Conservation (phyloP, 2,797 vertebrate species). For the Thunnus albacares region DNA sequence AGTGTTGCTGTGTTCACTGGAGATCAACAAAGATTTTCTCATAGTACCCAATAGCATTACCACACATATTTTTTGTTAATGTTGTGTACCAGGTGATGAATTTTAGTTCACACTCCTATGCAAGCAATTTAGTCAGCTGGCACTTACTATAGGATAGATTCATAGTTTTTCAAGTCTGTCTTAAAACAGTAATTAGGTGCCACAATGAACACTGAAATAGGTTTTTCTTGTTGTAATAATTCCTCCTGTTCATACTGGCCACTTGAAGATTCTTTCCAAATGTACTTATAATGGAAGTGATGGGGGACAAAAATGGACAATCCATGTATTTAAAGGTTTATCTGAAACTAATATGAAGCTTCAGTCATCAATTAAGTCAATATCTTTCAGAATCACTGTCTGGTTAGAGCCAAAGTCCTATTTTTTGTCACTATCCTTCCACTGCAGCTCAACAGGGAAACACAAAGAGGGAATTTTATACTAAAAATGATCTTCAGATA, state of each 20-base stretch:
- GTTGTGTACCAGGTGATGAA: conserved; percentile 36
- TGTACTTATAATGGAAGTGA: not conserved
- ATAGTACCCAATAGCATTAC: conserved; percentile 59
- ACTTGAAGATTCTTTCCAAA: not conserved
- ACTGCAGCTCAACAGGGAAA: not conserved
- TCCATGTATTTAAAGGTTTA: too few species aligned
- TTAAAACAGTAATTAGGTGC: too few species aligned
- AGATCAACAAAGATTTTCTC: conserved; percentile 71
- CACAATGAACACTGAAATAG: too few species aligned
- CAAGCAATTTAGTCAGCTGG: conserved; percentile 24
- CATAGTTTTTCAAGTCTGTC: too few species aligned
- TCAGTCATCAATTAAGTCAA: not conserved
- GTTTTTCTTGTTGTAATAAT: too few species aligned
- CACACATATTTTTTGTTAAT: conserved; percentile 40
- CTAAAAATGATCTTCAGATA: not conserved
- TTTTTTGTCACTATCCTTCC: too few species aligned
- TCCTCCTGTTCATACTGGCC: too few species aligned
- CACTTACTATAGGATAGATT: not conserved
- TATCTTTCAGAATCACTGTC: not conserved
- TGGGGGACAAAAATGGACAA: not conserved
- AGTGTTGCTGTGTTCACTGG: conserved; percentile 64
- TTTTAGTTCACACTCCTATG: conserved; percentile 48
- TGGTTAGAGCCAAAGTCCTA: not conserved
- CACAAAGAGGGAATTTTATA: not conserved
- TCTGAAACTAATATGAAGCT: not conserved